Evolutionary conservation across 2,113 vertebrate species (phyloP).

Genomic region (Cervus canadensis): DNA sequence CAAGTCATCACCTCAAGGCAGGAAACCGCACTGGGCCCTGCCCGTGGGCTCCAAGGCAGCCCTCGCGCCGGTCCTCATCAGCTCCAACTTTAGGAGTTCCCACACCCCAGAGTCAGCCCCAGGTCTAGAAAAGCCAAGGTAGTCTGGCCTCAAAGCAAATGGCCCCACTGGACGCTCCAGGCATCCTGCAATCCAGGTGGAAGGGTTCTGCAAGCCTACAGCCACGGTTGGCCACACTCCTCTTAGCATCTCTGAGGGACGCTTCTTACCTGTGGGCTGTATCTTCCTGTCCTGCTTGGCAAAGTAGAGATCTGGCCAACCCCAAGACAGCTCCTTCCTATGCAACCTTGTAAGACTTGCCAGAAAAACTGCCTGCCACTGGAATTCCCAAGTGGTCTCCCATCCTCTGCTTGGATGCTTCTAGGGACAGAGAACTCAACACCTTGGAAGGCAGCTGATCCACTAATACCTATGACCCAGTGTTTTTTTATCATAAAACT

Average conservation of each 20-base stretch:
- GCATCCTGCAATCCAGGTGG: not conserved
- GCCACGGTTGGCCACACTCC: fast-evolving
- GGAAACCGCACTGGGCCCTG: not conserved
- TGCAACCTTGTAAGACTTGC: not conserved
- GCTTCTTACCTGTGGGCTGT: not conserved
- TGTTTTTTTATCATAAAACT: not conserved
- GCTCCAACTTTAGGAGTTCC: not conserved
- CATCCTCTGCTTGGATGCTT: not conserved
- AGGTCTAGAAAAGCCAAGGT: not conserved
- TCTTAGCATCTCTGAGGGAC: not conserved
- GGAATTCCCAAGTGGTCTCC: not conserved
- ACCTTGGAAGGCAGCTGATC: not conserved
- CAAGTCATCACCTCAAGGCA: not conserved
- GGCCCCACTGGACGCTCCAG: not conserved
- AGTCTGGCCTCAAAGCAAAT: not conserved
- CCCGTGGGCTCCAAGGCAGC: not conserved
- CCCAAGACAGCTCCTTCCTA: not conserved
- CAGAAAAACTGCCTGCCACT: not conserved
- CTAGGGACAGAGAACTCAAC: not conserved
- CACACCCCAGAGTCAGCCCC: not conserved
- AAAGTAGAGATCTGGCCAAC: not conserved
- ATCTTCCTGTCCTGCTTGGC: not conserved
- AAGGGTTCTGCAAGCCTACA: not conserved
- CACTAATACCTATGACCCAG: not conserved
- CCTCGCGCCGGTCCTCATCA: not conserved